Evolutionary conservation across 2,113 vertebrate species (phyloP).

Genomic region (Chaenogobius annularis): DNA sequence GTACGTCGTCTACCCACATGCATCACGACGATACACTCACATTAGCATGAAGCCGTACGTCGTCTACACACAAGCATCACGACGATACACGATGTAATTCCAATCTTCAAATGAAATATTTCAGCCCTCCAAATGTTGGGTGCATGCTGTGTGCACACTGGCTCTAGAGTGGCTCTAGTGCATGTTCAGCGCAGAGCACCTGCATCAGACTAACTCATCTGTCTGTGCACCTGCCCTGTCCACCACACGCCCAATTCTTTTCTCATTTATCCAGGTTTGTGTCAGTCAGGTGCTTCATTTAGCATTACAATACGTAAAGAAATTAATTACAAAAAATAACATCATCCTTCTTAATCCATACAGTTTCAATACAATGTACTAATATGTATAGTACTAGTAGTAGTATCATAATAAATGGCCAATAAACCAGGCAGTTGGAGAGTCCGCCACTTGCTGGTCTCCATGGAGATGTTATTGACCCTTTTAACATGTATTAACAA

Average conservation of each 20-base stretch:
- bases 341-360: not conserved
- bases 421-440: too few relatives aligned
- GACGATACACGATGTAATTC: not conserved
- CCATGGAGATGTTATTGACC: too few relatives aligned
- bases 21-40: too few relatives aligned
- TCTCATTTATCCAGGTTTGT: not conserved
- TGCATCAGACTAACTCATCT: conserved; percentile 40
- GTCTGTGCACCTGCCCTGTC: conserved; percentile 19
- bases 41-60: too few relatives aligned
- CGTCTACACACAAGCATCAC: too few relatives aligned
- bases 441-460: too few relatives aligned
- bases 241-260: not conserved
- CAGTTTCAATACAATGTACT: not conserved
- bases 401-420: too few relatives aligned
- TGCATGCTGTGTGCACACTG: conserved; percentile 56
- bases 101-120: not conserved
- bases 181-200: conserved; percentile 36
- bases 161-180: conserved; percentile 43
- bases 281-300: not conserved
- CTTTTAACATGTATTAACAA: too few relatives aligned
- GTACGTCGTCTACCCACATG: too few relatives aligned
- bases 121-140: not conserved
- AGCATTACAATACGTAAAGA: too few relatives aligned
- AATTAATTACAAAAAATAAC: too few relatives aligned
- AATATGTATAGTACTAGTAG: not conserved